A percentile compares a stretch with the other conserved stretches of the same genome.
These are phyloP conservation scores for Muscidifurax raptorellus DNA, from an alignment of 1,140 invertebrate species.

Conservation along the genomic window DNA sequence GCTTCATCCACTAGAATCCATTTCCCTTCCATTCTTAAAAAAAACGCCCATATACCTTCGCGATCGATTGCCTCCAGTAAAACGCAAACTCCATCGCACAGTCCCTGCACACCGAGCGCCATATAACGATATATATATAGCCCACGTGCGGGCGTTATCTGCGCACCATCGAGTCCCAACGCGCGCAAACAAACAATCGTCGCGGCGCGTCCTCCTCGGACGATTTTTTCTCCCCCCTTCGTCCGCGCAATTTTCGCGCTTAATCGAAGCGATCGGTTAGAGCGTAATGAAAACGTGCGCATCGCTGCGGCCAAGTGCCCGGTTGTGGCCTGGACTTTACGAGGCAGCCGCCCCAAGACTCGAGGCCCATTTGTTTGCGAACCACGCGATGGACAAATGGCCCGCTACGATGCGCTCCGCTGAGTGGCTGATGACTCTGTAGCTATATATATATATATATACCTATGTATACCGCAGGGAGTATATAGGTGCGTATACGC, in stretches of 20 bases:
- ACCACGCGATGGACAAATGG: not conserved
- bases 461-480: too few relatives aligned
- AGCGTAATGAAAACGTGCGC: not conserved
- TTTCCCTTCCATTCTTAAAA: not conserved
- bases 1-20: not conserved
- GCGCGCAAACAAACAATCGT: conserved; percentile 25
- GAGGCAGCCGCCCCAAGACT: not conserved
- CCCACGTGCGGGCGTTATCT: conserved; percentile 36
- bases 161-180: conserved; percentile 16
- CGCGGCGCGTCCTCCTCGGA: not conserved
- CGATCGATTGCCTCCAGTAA: not conserved
- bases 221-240: not conserved
- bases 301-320: conserved; percentile 22
- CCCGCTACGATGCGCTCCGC: not conserved
- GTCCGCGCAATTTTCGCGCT: not conserved
- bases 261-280: conserved; percentile 1
- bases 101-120: not conserved
- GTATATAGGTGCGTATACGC: not conserved
- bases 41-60: not conserved
- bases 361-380: conserved; percentile 9
- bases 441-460: too few relatives aligned
- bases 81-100: too few relatives aligned
- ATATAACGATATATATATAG: too few relatives aligned
- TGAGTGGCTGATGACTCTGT: not conserved
- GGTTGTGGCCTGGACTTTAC: not conserved